phyloP scores from a whole-genome alignment of 2,888 invertebrate species.

The Amblyteles armatorius region DNA sequence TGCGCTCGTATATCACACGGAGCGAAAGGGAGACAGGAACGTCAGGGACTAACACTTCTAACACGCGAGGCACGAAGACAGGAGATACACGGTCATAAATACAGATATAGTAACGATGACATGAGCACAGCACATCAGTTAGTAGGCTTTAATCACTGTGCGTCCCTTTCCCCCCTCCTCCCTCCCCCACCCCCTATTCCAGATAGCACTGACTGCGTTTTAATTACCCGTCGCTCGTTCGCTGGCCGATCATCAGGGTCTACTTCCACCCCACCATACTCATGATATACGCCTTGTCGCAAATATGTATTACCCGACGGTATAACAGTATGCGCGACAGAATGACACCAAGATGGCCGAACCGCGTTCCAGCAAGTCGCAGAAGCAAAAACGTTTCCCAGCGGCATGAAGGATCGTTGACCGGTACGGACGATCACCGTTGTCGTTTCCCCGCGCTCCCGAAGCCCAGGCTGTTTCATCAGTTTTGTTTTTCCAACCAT shows the following conservation, averaged over 20 bases:
- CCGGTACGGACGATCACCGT: conserved; percentile 50
- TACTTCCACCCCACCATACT: not conserved
- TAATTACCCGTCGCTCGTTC: conserved; percentile 76
- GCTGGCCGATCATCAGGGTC: conserved; percentile 34
- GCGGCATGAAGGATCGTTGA: conserved; percentile 62
- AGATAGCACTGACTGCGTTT: conserved; percentile 81
- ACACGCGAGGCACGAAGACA: conserved; percentile 56
- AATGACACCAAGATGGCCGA: conserved; percentile 76
- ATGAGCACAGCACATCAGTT: conserved; percentile 66
- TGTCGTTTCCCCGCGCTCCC: conserved; percentile 2
- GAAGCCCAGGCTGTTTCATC: conserved; percentile 32
- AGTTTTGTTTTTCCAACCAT: conserved; percentile 9
- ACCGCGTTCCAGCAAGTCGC: conserved; percentile 14
- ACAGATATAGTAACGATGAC: conserved; percentile 66
- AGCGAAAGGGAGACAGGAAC: conserved; percentile 42
- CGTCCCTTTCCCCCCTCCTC: conserved; percentile 9
- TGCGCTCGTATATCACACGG: conserved; percentile 1
- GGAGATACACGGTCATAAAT: conserved; percentile 46
- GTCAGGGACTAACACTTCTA: conserved; percentile 51
- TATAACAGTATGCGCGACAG: conserved; percentile 33
- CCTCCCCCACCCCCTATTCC: conserved; percentile 65
- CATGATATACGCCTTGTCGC: not conserved
- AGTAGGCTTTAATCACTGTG: conserved; percentile 74
- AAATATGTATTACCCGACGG: not conserved
- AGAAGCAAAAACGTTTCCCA: conserved; percentile 22